Conservation (phyloP, 2,113 vertebrate species). For the Osmerus mordax region DNA sequence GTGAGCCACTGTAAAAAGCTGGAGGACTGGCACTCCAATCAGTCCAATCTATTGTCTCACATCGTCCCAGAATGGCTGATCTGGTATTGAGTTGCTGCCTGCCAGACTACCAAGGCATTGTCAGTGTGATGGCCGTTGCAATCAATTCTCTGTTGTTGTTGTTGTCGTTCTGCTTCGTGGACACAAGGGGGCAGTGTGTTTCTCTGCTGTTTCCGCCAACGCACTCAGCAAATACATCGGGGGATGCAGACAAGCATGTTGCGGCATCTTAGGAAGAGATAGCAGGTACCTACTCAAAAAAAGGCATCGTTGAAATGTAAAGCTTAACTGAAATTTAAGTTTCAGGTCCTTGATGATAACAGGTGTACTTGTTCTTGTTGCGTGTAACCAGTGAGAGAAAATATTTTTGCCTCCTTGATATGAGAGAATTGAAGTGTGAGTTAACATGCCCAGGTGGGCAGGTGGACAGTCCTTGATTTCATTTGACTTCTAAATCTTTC, state of each 20-base stretch:
- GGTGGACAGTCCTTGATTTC: too few relatives aligned
- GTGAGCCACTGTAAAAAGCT: conserved; percentile 55
- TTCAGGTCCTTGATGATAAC: too few relatives aligned
- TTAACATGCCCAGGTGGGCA: too few relatives aligned
- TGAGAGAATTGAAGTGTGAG: too few relatives aligned
- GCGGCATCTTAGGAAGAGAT: too few relatives aligned
- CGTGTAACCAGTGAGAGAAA: too few relatives aligned
- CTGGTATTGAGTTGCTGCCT: conserved; percentile 70
- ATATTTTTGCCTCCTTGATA: too few relatives aligned
- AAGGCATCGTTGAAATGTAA: too few relatives aligned
- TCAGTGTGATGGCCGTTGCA: conserved; percentile 58
- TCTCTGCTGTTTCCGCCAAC: conserved; percentile 46
- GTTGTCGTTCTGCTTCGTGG: not conserved
- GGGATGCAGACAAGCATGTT: conserved; percentile 1
- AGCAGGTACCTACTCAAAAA: too few relatives aligned
- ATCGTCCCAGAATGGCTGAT: conserved; percentile 65
- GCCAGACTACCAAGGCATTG: conserved; percentile 66
- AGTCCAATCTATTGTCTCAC: conserved; percentile 66
- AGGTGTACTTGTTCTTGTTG: too few relatives aligned
- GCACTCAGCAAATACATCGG: not conserved
- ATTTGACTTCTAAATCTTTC: too few relatives aligned
- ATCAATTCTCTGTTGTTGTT: conserved; percentile 52
- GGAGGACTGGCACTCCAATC: conserved; percentile 66
- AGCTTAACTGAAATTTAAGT: too few relatives aligned
- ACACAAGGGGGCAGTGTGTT: conserved; percentile 70